Conservation (phyloP, 2,797 vertebrate genomes). For the Pagetopsis macropterus region DNA sequence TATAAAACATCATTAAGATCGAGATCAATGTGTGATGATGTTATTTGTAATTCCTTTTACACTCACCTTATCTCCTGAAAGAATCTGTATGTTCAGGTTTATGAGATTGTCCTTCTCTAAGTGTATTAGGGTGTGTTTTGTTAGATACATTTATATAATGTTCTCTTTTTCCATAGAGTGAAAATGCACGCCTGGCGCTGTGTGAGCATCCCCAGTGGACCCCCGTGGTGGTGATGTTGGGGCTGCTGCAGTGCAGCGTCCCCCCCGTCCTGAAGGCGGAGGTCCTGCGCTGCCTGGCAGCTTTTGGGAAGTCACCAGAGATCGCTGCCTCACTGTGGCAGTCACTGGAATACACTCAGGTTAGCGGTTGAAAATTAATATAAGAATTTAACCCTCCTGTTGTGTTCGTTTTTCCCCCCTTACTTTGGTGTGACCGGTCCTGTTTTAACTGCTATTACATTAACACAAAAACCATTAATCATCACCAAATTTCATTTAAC, state of each 20-base stretch:
- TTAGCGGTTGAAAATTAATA: constrained; percentile 44
- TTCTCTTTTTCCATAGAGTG: constrained; percentile 83
- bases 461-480: no score
- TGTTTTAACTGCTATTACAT: no score
- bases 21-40: neutral
- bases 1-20: neutral
- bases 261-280: constrained; percentile 93
- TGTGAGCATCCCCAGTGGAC: constrained; percentile 99
- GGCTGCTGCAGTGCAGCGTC: constrained; percentile 95
- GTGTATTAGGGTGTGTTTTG: neutral
- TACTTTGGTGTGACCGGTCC: no score
- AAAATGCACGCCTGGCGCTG: constrained; percentile 95
- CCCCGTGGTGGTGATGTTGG: constrained; percentile 93
- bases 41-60: neutral
- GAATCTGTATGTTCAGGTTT: neutral
- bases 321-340: constrained; percentile 98
- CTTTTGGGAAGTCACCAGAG: constrained; percentile 98
- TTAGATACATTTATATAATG: neutral
- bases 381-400: no score
- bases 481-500: no score
- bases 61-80: neutral
- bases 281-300: constrained; percentile 89
- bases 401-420: no score
- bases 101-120: neutral
- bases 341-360: constrained; percentile 97